A percentile compares a stretch with the other conserved stretches of the same genome.
Conservation (phyloP, 2,113 vertebrate genomes). For the Chloropsis cyanopogon region DNA sequence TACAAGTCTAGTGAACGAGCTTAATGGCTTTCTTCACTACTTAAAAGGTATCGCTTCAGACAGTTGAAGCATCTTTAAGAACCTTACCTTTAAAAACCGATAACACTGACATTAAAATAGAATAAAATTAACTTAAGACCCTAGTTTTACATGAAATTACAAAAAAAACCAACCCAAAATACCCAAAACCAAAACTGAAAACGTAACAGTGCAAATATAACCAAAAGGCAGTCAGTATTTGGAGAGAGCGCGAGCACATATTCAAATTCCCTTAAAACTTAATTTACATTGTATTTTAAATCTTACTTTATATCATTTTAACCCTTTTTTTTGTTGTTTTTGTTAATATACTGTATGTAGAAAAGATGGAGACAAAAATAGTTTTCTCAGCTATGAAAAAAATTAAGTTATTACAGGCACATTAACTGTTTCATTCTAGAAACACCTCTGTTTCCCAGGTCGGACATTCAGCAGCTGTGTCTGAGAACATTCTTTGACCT, state of each 20-base stretch:
- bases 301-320: conserved; percentile 68
- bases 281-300: conserved; percentile 70
- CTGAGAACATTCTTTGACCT: conserved; percentile 71
- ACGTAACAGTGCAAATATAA: conserved; percentile 74
- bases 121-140: conserved; percentile 71
- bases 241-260: conserved; percentile 58
- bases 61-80: conserved; percentile 73
- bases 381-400: conserved; percentile 82
- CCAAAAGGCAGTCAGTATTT: conserved; percentile 73
- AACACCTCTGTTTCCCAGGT: conserved; percentile 73
- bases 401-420: conserved; percentile 82
- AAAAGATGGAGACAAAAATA: conserved; percentile 85
- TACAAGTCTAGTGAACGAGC: conserved; percentile 66
- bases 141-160: conserved; percentile 52
- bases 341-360: conserved; percentile 75
- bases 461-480: conserved; percentile 75
- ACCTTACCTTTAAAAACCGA: conserved; percentile 46
- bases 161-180: conserved; percentile 15
- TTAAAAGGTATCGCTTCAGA: conserved; percentile 75
- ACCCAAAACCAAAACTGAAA: conserved; percentile 39
- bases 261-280: conserved; percentile 66
- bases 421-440: conserved; percentile 78
- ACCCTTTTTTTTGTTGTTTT: conserved; percentile 32
- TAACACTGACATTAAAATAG: conserved; percentile 67
- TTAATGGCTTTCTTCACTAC: conserved; percentile 69